Percentiles rank a stretch among this genome's conserved stretches.
Conservation (phyloP, 2,888 invertebrate genomes). For the Callimorpha dominula region DNA sequence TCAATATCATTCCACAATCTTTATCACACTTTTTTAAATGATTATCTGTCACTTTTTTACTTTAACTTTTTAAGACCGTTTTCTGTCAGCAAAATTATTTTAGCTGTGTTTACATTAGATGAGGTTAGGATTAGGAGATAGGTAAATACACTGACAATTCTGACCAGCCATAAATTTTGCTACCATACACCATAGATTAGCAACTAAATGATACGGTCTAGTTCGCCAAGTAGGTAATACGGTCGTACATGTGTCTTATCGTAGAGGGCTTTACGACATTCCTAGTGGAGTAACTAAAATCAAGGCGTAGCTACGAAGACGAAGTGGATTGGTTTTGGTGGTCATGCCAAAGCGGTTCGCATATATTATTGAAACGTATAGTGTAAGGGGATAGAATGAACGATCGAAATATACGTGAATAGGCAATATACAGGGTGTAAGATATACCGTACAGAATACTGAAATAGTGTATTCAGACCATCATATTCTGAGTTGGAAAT, state of each 20-base stretch:
- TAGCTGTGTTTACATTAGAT: neutral
- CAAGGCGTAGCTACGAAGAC: slow-evolving; percentile 33
- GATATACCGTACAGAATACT: too few species aligned
- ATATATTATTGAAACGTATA: slow-evolving; percentile 37
- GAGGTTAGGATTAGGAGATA: neutral
- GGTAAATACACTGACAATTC: neutral
- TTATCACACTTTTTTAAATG: too few species aligned
- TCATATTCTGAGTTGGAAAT: too few species aligned
- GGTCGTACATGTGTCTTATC: slow-evolving; percentile 13
- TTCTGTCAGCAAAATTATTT: neutral
- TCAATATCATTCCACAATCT: too few species aligned
- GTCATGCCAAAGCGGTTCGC: slow-evolving; percentile 31
- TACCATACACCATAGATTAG: neutral
- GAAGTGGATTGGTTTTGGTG: slow-evolving; percentile 46
- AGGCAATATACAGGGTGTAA: neutral
- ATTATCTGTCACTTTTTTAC: too few species aligned
- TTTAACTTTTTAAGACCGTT: neutral
- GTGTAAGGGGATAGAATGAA: slow-evolving; percentile 30
- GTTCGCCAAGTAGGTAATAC: slow-evolving; percentile 5
- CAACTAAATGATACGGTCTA: slow-evolving; percentile 12
- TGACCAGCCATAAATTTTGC: neutral
- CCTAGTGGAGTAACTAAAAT: slow-evolving; percentile 14
- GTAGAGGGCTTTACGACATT: slow-evolving; percentile 12
- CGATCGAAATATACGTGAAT: neutral
- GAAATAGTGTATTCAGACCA: too few species aligned